phyloP scores from a whole-genome alignment of 2,888 invertebrate genomes.

The Netelia fuscicornis region DNA sequence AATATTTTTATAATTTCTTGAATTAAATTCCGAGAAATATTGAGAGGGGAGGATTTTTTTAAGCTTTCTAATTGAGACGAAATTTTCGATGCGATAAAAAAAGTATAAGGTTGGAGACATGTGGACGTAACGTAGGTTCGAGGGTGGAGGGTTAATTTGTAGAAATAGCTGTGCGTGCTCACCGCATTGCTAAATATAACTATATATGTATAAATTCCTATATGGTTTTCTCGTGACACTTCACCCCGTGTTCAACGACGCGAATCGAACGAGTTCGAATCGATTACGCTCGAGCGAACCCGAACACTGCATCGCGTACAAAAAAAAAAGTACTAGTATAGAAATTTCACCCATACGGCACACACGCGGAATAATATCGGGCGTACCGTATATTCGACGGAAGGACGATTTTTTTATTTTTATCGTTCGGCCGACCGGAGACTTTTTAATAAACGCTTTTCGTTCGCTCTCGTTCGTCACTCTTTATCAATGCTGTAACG shows the following conservation, averaged over 20 bases:
- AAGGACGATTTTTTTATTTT: slow-evolving; percentile 44
- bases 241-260: slow-evolving; percentile 60
- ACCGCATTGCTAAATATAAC: slow-evolving; percentile 27
- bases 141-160: slow-evolving; percentile 47
- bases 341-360: slow-evolving; percentile 32
- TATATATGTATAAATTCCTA: slow-evolving; percentile 14
- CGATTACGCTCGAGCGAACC: slow-evolving; percentile 57
- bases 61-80: not conserved
- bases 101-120: not conserved
- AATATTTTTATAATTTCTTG: not conserved
- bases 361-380: not conserved
- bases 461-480: slow-evolving; percentile 33
- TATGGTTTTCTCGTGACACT: slow-evolving; percentile 53
- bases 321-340: slow-evolving; percentile 23
- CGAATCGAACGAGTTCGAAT: slow-evolving; percentile 63
- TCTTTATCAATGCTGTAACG: slow-evolving; percentile 14
- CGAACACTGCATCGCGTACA: slow-evolving; percentile 44
- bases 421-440: slow-evolving; percentile 36
- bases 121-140: not conserved
- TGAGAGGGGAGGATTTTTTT: not conserved
- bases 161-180: slow-evolving; percentile 27
- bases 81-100: slow-evolving; percentile 4
- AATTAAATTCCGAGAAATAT: not conserved
- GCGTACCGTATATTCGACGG: not conserved
- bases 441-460: slow-evolving; percentile 46